Evolutionary conservation across 2,888 invertebrate species (phyloP).

Genomic region (Xylota sylvarum): DNA sequence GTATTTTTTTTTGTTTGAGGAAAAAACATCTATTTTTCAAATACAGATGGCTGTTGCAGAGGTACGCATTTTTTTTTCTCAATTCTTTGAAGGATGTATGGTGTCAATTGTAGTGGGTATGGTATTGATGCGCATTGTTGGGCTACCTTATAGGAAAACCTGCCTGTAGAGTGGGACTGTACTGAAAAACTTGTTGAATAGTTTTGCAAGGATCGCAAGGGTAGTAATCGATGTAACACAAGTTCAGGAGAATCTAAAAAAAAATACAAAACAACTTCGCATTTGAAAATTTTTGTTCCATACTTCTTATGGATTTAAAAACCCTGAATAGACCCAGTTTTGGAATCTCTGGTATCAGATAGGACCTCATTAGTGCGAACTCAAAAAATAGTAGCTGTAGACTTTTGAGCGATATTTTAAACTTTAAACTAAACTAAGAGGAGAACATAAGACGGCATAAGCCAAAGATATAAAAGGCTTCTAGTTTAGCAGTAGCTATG

Average conservation of each 20-base stretch:
- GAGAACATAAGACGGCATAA: no score
- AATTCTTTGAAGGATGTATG: conserved; percentile 11
- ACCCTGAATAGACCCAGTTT: no score
- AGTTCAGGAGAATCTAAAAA: background rate
- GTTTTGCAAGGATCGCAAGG: conserved; percentile 9
- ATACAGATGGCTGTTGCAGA: conserved; percentile 60
- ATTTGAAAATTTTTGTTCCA: no score
- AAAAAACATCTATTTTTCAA: conserved; percentile 13
- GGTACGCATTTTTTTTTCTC: conserved; percentile 45
- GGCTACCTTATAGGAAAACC: conserved; percentile 35
- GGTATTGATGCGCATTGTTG: conserved; percentile 54
- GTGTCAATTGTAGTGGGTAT: conserved; percentile 34
- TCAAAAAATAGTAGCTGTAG: no score
- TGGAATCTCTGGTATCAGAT: no score
- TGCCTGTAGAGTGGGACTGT: conserved; percentile 60
- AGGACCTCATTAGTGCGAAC: no score
- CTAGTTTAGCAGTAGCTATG: no score
- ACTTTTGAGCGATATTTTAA: no score
- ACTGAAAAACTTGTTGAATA: conserved; percentile 68
- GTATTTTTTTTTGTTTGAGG: conserved; percentile 6
- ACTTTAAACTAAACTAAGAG: no score
- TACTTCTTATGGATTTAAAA: no score
- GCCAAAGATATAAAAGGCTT: no score
- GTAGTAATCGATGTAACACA: background rate
- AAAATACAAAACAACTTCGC: no score